phyloP scores from a whole-genome alignment of 2,888 invertebrate species.

The Mythimna ferrago region DNA sequence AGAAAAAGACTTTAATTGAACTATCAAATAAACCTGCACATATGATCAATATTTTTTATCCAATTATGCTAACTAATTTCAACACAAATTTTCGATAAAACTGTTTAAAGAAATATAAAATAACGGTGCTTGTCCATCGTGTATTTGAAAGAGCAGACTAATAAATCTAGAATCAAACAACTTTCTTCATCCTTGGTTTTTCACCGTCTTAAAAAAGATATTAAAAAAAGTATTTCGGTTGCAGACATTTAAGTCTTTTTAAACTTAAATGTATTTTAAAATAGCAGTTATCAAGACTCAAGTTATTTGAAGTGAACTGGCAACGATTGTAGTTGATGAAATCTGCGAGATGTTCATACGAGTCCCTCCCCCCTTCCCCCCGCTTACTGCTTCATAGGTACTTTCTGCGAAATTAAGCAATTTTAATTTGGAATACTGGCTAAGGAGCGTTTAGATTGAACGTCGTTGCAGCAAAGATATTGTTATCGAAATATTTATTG shows the following conservation, averaged over 20 bases:
- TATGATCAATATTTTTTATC: no score
- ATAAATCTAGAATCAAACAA: neutral
- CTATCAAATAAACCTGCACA: no score
- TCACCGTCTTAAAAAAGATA: neutral
- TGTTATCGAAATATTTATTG: neutral
- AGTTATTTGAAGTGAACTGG: conserved; percentile 56
- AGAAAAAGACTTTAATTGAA: no score
- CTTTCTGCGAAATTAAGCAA: conserved; percentile 72
- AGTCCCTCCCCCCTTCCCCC: neutral
- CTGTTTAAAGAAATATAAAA: neutral
- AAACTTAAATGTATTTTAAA: conserved; percentile 54
- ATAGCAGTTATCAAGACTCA: conserved; percentile 54
- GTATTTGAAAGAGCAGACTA: neutral
- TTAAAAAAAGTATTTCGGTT: conserved; percentile 23
- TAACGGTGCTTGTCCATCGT: neutral
- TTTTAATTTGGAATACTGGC: conserved; percentile 73
- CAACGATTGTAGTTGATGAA: conserved; percentile 67
- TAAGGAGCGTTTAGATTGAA: conserved; percentile 36
- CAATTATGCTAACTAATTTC: no score
- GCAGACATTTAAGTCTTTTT: conserved; percentile 34
- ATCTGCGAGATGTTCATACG: conserved; percentile 61
- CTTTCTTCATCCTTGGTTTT: neutral
- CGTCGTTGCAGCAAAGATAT: neutral
- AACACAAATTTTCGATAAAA: no score
- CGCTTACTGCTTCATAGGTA: conserved; percentile 40